Conservation (phyloP, 1,140 invertebrate species). For the Cotesia typhae region DNA sequence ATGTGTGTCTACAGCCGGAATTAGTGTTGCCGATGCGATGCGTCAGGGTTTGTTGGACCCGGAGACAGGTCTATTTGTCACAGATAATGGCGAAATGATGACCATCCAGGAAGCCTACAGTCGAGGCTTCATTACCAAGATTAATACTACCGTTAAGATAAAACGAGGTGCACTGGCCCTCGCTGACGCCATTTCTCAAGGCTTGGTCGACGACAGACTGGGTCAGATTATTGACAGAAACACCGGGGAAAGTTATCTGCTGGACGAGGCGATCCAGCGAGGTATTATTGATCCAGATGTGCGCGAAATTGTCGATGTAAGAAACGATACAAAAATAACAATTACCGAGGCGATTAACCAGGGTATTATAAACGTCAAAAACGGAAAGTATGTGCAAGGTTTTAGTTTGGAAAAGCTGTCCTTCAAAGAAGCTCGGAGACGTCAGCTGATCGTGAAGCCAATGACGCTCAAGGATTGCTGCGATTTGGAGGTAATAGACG, state of each 20-base stretch:
- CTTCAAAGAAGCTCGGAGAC: slow-evolving; percentile 80
- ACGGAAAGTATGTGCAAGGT: slow-evolving; percentile 81
- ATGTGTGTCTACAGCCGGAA: slow-evolving; percentile 63
- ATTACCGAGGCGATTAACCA: slow-evolving; percentile 79
- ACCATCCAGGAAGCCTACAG: slow-evolving; percentile 83
- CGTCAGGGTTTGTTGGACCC: slow-evolving; percentile 81
- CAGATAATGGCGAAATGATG: slow-evolving; percentile 75
- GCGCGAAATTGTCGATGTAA: slow-evolving; percentile 83
- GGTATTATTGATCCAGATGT: slow-evolving; percentile 79
- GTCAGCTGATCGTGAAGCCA: slow-evolving; percentile 85
- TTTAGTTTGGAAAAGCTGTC: slow-evolving; percentile 77
- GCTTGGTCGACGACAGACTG: slow-evolving; percentile 77
- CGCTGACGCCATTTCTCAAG: slow-evolving; percentile 82
- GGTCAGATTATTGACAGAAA: slow-evolving; percentile 85
- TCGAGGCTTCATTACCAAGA: slow-evolving; percentile 75
- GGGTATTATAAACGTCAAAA: slow-evolving; percentile 80
- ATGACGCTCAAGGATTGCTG: slow-evolving; percentile 88
- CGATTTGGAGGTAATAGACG: slow-evolving; percentile 83
- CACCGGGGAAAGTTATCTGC: slow-evolving; percentile 79
- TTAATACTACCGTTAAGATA: slow-evolving; percentile 75
- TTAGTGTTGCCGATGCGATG: slow-evolving; percentile 79
- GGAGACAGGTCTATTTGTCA: slow-evolving; percentile 75
- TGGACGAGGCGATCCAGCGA: slow-evolving; percentile 81
- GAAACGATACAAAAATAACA: slow-evolving; percentile 81
- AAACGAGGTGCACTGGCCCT: slow-evolving; percentile 80